Base-by-base conservation (phyloP, 37 sponge, comb jelly and placozoan species). In the Beroe ovata region DNA sequence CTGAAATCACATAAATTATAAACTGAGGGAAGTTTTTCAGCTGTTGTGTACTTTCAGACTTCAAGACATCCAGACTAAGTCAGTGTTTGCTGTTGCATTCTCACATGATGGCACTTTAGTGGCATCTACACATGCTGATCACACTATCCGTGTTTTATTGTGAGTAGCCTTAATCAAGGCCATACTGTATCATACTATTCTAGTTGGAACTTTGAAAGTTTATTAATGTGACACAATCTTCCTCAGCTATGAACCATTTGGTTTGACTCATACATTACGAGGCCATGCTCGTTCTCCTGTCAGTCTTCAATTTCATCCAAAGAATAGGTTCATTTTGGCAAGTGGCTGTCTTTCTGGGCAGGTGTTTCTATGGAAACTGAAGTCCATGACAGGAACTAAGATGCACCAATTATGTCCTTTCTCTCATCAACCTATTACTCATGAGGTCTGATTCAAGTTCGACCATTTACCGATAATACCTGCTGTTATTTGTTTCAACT, bases 321-420 rank as follows among this genome's bases (percentile, higher is more conserved):
- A 88, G 32, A 88, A 63, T 40, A 2, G 64, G 0, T 0, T 21
- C 62, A 62, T 89, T 23, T 40, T 89, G 33, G 89, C 89, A 14
- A 63, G 64, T 89, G 89, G 89, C 4, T 89, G 89, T 62, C 35
- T 89, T 39, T 59, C 64, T 42, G 89, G 89, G 21, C 89, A 89
- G 28, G 64, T 89, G 22, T 62, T 37, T 60, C 64, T 89, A 6
- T 89, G 89, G 89, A 89, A 89, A 8, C 39, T 89, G 21, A 29
- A 59, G 61, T 77, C 84, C 54, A 77, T 77, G 84, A 42, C 33
- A 28, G 84, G 84, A 20, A 42, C 54, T 3, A 77, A 40, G 47
- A 14, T 77, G 25, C 28, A 77, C 47, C 84, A 77, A 77, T 28
- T 77, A 54, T 77, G 84, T 54, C 84, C 84, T 4, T 77, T 77